phyloP scores from a whole-genome alignment of 2,888 invertebrate species.

The Conomelus anceps region DNA sequence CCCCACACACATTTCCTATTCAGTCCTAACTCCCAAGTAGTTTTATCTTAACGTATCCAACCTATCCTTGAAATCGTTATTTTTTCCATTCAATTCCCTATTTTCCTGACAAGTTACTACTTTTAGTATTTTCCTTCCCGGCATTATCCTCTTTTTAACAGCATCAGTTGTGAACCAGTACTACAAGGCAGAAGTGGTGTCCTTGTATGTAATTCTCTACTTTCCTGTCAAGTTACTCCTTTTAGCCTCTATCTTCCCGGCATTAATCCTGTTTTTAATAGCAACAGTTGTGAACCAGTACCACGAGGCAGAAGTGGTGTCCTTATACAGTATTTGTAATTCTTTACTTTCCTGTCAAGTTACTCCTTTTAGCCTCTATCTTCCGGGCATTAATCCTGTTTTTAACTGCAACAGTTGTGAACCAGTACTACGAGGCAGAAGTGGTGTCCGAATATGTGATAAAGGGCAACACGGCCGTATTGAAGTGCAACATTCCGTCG shows the following conservation, averaged over 20 bases:
- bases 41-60: too few relatives aligned
- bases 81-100: too few relatives aligned
- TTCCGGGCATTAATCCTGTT: neutral
- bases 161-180: conserved; percentile 87
- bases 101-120: too few relatives aligned
- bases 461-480: conserved; percentile 75
- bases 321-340: too few relatives aligned
- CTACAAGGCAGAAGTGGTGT: conserved; percentile 83
- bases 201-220: too few relatives aligned
- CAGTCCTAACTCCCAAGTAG: neutral
- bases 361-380: neutral
- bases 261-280: too few relatives aligned
- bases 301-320: conserved; percentile 83
- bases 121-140: neutral
- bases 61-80: too few relatives aligned
- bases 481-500: conserved; percentile 84
- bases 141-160: too few relatives aligned
- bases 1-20: neutral
- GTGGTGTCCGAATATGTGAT: conserved; percentile 87
- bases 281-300: conserved; percentile 87
- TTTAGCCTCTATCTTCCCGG: neutral
- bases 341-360: neutral
- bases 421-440: conserved; percentile 83
- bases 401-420: conserved; percentile 61
- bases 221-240: too few relatives aligned